These are phyloP conservation scores for Phocoena sinus DNA, from an alignment of 2,113 vertebrate genomes.

Conservation along the genomic window DNA sequence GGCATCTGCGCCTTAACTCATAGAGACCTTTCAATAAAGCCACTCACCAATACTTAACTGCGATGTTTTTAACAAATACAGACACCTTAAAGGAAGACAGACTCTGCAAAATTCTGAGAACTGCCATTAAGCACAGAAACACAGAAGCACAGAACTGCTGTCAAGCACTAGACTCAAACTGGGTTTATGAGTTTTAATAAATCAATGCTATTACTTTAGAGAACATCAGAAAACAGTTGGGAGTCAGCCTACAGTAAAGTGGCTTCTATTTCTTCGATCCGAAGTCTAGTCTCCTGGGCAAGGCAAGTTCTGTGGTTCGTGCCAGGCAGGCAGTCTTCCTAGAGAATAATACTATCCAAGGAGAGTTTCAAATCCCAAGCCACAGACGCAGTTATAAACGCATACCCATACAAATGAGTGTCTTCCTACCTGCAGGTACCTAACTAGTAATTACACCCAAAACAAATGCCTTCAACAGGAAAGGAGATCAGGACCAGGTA, in stretches of 20 bases:
- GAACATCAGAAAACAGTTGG: slow-evolving; percentile 44
- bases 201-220: slow-evolving; percentile 52
- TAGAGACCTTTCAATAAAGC: slow-evolving; percentile 28
- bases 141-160: not conserved
- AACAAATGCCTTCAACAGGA: not conserved
- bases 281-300: slow-evolving; percentile 12
- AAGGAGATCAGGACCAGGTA: not conserved
- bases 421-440: not conserved
- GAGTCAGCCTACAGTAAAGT: slow-evolving; percentile 38
- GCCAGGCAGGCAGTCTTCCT: slow-evolving; percentile 18
- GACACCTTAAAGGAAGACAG: not conserved
- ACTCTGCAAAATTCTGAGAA: slow-evolving; percentile 32
- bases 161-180: slow-evolving; percentile 31
- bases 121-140: slow-evolving; percentile 29
- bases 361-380: slow-evolving; percentile 11
- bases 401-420: not conserved
- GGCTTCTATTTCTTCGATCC: slow-evolving; percentile 32
- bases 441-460: not conserved
- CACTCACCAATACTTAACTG: slow-evolving; percentile 36
- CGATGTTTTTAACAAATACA: slow-evolving; percentile 43
- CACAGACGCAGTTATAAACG: slow-evolving; percentile 6
- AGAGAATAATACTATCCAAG: slow-evolving; percentile 31
- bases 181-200: slow-evolving; percentile 52
- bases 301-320: slow-evolving; percentile 39
- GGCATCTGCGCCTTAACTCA: slow-evolving; percentile 36